Conservation (phyloP, 2,797 vertebrate genomes). For the Pseudochaenichthys georgianus region DNA sequence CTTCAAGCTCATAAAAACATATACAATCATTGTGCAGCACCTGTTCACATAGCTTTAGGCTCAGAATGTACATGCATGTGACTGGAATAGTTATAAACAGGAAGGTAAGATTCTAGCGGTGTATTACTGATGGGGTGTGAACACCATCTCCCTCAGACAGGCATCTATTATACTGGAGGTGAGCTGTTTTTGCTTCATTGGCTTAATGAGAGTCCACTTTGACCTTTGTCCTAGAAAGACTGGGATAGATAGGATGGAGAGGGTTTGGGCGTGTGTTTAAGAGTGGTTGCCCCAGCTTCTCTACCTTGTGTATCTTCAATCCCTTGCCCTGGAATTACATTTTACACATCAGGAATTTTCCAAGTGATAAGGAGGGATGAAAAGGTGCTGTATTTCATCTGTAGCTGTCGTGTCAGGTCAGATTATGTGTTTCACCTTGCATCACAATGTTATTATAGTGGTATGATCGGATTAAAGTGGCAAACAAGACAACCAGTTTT, state of each 20-base stretch:
- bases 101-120: constrained; percentile 6
- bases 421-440: too few relatives aligned
- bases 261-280: constrained; percentile 27
- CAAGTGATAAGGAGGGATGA: constrained; percentile 62
- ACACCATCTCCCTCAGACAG: constrained; percentile 15
- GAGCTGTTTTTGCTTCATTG: constrained; percentile 26
- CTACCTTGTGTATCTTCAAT: constrained; percentile 40
- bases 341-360: constrained; percentile 79
- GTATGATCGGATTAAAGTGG: too few relatives aligned
- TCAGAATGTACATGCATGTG: constrained; percentile 28
- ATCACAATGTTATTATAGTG: too few relatives aligned
- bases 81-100: constrained; percentile 33
- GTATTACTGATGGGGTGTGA: constrained; percentile 29
- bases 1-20: constrained; percentile 54
- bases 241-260: background rate
- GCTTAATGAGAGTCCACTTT: constrained; percentile 35
- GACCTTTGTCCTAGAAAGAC: constrained; percentile 16
- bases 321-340: constrained; percentile 69
- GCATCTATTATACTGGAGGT: constrained; percentile 15
- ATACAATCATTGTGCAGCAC: constrained; percentile 34
- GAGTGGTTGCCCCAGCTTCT: constrained; percentile 30
- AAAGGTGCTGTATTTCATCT: constrained; percentile 48
- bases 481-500: too few relatives aligned
- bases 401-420: too few relatives aligned
- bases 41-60: constrained; percentile 48